Percentiles rank a stretch among this genome's conserved stretches.
These are phyloP conservation scores for Macrostomum cliftonense DNA, from an alignment of 2,888 invertebrate genomes.

Conservation along the genomic window DNA sequence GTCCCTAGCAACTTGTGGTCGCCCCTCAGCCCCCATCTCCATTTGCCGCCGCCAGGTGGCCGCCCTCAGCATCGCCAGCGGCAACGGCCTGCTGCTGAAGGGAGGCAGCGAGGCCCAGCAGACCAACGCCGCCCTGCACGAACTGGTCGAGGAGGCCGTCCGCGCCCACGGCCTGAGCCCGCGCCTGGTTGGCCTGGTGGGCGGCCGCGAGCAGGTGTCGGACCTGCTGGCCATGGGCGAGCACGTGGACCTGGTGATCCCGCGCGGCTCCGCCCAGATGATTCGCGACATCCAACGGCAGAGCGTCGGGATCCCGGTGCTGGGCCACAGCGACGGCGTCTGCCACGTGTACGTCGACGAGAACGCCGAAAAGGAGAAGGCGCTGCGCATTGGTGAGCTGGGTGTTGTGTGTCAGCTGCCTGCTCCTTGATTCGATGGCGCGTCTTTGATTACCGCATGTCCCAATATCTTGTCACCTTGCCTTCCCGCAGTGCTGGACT, in stretches of 20 bases:
- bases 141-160: conserved; percentile 68
- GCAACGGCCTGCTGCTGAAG: conserved; percentile 79
- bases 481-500: conserved; percentile 53
- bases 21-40: conserved; percentile 23
- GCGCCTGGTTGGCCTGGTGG: conserved; percentile 50
- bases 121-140: conserved; percentile 76
- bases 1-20: no score
- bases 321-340: conserved; percentile 93
- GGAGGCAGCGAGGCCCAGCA: conserved; percentile 87
- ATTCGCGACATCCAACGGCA: conserved; percentile 49
- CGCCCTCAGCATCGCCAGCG: conserved; percentile 83
- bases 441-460: no score
- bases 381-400: conserved; percentile 56
- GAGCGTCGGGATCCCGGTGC: conserved; percentile 66
- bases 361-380: conserved; percentile 64
- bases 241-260: conserved; percentile 89
- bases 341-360: conserved; percentile 93
- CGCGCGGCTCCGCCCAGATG: conserved; percentile 78
- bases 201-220: conserved; percentile 82
- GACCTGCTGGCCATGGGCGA: conserved; percentile 81
- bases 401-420: no score
- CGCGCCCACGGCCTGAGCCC: conserved; percentile 46
- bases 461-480: no score
- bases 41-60: conserved; percentile 56
- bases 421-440: no score